Base-by-base conservation (phyloP, 2,888 invertebrate genomes). In the Phragmatobia fuliginosa region DNA sequence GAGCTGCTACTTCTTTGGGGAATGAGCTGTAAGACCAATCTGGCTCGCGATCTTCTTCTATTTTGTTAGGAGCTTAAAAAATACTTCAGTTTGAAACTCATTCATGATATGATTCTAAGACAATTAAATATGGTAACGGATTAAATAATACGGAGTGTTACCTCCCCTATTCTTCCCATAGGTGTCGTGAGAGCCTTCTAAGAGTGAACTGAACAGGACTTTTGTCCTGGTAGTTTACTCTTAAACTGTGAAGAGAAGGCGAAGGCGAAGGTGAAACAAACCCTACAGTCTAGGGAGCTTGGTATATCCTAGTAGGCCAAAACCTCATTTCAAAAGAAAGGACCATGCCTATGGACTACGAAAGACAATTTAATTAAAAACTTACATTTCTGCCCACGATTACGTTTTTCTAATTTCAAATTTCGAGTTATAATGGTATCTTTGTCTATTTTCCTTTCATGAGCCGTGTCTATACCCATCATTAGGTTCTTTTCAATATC, bases 11-110 rank as follows among this genome's bases (percentile, higher is more conserved):
- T 73, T 90, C 93, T 61, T 84, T 79, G 0, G 93, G 94, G 18
- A 93, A 88, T 0, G 87, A 66, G 65, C 82, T 89, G 80, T 94
- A 97, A 96, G 96, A 91, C 99, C 93, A 92, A 71, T 93, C 91
- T 0, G 93, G 92, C 1, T 87, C 87, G 4, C 66, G 76, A 11
- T 85, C 83, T 41, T 88, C 85, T 0, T 78, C 80, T 8, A 67
- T 82, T 67, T 81, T 78, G 21, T 75, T 75, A 28, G 73, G 71
- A 68, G 70, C 69, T 78, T 64, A 28, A 70, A 71, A 70, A 52
- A 28, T 36, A 33, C 32, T 14, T 18, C 14, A 5, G 4, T 45
- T 45, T 41, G 1, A 59, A 45, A 52, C 36, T n/a, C 28, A 58
- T 21, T 59, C 62, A 16, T n/a, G 16, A 36, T 33, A n/a, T n/a